Evolutionary conservation across 2,113 vertebrate genomes (phyloP).

Genomic region (Myiopsitta monachus): DNA sequence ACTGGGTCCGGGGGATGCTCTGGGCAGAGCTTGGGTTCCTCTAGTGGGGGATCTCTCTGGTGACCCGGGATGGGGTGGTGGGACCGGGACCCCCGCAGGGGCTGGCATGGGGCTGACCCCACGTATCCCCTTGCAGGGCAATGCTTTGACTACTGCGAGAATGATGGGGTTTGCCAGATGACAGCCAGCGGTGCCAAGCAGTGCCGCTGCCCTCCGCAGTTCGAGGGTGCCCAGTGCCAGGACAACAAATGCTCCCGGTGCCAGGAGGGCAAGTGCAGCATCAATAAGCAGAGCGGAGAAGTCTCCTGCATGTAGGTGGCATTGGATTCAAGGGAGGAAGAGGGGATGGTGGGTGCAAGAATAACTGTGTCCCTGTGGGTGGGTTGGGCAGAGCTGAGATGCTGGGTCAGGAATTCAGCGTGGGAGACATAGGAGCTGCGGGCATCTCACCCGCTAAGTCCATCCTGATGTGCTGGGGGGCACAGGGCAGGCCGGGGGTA

Average conservation of each 20-base stretch:
- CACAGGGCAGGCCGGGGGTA: not conserved
- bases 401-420: not conserved
- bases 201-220: slow-evolving; percentile 83
- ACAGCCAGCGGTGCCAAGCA: slow-evolving; percentile 76
- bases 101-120: not conserved
- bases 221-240: slow-evolving; percentile 82
- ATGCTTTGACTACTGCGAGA: slow-evolving; percentile 88
- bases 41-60: not conserved
- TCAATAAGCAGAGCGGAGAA: slow-evolving; percentile 75
- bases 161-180: slow-evolving; percentile 85
- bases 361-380: rapidly evolving
- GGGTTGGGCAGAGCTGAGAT: rapidly evolving
- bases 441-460: not conserved
- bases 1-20: not conserved
- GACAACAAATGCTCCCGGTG: slow-evolving; percentile 88
- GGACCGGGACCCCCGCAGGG: too few species aligned
- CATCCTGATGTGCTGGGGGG: not conserved
- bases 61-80: rapidly evolving
- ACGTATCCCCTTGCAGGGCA: slow-evolving; percentile 63
- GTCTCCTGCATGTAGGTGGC: slow-evolving; percentile 85
- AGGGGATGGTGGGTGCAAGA: not conserved
- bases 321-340: rapidly evolving
- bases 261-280: slow-evolving; percentile 83
- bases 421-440: not conserved
- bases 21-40: not conserved